phyloP scores from a whole-genome alignment of 2,888 invertebrate genomes.

The Hyles lineata region DNA sequence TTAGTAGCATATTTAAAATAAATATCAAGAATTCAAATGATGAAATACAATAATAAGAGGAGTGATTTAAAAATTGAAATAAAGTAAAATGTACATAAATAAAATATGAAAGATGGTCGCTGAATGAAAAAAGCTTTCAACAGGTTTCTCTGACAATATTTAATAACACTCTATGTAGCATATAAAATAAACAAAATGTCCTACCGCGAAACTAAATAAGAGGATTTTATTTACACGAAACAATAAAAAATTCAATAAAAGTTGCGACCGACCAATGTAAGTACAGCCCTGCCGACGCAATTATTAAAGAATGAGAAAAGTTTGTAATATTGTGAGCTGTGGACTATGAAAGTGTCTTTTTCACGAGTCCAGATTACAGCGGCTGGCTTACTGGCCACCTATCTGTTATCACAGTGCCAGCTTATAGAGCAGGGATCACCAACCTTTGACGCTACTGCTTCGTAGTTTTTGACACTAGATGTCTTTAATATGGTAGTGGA shows the following conservation, averaged over 20 bases:
- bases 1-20: too few relatives aligned
- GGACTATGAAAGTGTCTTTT: conserved; percentile 44
- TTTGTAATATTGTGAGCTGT: conserved; percentile 44
- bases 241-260: not conserved
- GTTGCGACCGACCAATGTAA: not conserved
- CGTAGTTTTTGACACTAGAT: too few relatives aligned
- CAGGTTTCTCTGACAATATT: too few relatives aligned
- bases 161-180: too few relatives aligned
- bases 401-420: not conserved
- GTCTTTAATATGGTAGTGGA: too few relatives aligned
- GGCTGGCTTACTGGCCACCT: not conserved
- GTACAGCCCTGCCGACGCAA: conserved; percentile 34
- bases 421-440: not conserved
- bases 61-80: too few relatives aligned
- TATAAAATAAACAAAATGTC: not conserved
- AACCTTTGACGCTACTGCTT: not conserved
- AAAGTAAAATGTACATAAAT: too few relatives aligned
- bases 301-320: conserved; percentile 54
- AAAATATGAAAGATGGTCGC: too few relatives aligned
- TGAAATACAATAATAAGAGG: too few relatives aligned
- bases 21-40: too few relatives aligned
- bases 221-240: too few relatives aligned
- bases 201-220: not conserved
- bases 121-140: too few relatives aligned
- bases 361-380: conserved; percentile 32